Evolutionary conservation across 1,140 invertebrate species (phyloP), one percentile per base, ranked within the genome.

Genomic region (Drosophila elegans): DNA sequence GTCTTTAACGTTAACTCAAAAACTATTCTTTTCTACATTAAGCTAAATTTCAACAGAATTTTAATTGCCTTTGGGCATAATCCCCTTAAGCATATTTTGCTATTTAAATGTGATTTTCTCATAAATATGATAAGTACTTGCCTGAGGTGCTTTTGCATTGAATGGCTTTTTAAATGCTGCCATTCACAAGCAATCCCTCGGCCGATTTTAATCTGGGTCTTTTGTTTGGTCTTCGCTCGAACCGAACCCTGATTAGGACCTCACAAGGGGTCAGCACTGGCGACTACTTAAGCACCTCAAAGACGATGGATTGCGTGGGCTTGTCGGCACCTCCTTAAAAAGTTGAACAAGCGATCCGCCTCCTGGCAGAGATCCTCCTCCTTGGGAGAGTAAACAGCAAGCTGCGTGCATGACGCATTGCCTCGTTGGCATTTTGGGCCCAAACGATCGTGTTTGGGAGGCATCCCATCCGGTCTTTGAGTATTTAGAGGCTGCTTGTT

Each of bases 391-490:
- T n/a, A 55, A 46, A 25, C 27, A 4, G 4, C 76, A 82, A 69
- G 74, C 79, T 82, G 79, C 83, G 71, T 82, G 75, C 63, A 83
- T 86, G 83, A 88, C 80, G 84, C 84, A 88, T 80, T 89, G 80
- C 83, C 84, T 83, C 64, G 78, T 56, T 85, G 83, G 78, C 61
- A 44, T 75, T 75, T 75, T 72, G 81, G 82, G 69, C 74, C 51
- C 60, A 72, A 88, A 76, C 85, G 82, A 86, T 86, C 82, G 68
- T 85, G 81, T 76, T 86, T 88, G 72, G 80, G 80, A 75, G 80
- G 76, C 76, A 76, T 71, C 76, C 39, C 80, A 75, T 84, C 68
- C 51, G 67, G 63, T 42, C 36, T n/a, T n/a, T 52, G 64, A 38
- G 52, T 48, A 63, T 74, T 74, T 74, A 41, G 77, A 61, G 60